Percentiles rank a stretch among this genome's conserved stretches.
Conservation (phyloP, 2,888 invertebrate species). For the Xestia xanthographa region DNA sequence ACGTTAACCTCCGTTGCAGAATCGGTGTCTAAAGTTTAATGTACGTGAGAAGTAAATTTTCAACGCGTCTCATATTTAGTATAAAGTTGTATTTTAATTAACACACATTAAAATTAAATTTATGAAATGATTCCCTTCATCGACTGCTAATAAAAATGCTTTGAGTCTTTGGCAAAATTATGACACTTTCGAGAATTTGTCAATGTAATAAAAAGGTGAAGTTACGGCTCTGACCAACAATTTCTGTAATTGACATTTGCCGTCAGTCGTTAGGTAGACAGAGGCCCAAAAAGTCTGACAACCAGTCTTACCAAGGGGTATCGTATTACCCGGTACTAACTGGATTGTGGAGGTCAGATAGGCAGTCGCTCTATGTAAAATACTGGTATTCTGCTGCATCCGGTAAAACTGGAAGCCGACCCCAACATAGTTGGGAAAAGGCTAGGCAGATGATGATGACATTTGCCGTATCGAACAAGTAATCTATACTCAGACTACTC, state of each 20-base stretch:
- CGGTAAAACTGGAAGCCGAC: no score
- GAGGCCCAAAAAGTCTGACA: no score
- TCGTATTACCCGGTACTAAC: no score
- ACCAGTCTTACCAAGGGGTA: no score
- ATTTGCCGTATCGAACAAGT: neutral
- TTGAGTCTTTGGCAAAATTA: neutral
- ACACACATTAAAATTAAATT: neutral
- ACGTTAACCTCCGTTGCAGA: constrained; percentile 2
- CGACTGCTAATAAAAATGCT: neutral
- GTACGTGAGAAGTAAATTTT: neutral
- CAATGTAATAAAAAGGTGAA: neutral
- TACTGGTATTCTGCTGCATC: no score
- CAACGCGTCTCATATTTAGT: neutral
- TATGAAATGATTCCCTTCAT: neutral
- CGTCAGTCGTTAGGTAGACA: no score
- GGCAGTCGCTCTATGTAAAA: no score
- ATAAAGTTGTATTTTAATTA: neutral
- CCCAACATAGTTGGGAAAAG: no score
- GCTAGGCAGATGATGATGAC: no score
- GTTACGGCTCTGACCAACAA: neutral
- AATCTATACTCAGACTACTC: neutral
- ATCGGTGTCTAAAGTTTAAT: constrained; percentile 1
- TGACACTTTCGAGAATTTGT: no score
- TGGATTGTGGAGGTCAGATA: no score
- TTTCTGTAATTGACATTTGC: neutral